Base-by-base conservation (phyloP, 2,888 invertebrate genomes). In the Galerucella nymphaeae region DNA sequence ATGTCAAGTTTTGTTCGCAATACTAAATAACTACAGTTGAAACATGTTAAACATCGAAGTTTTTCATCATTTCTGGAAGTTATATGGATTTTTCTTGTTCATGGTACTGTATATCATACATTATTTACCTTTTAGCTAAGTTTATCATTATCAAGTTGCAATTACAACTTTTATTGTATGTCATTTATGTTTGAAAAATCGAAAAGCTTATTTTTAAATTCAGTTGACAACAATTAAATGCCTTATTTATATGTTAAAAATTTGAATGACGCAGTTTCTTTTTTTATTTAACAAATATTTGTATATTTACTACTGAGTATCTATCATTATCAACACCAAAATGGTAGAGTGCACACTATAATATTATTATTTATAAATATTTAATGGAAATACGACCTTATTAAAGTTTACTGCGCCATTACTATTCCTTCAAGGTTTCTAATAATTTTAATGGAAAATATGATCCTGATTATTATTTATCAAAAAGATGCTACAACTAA, bases 1-100 rank as follows among this genome's bases (percentile, higher is more conserved):
- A 73, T 76, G 73, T 73, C 71, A 69, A 71, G 53, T 64, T 74
- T 66, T 59, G 57, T 18, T 41, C 45, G n/a, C 50, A 38, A 42
- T 45, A 63, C 20, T 30, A 6, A 48, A 57, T 30, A 48, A 57
- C 23, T 62, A 30, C 61, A 8, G 66, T 50, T 38, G 30, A 66
- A 23, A 14, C 18, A 23, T 55, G 62, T 57, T 64, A n/a, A 66
- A 41, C 14, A 58, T 63, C 63, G 53, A 55, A 62, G 30, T 59
- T 72, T 67, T 58, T 38, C 42, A 42, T 63, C 18, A 48, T 18
- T 68, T 63, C 38, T 67, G 67, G 53, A 61, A 30, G n/a, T 61
- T 66, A n/a, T 50, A 45, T 23, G 53, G 48, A 9, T 38, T 61
- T 58, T 66, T 61, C 23, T 13, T 23, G 13, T 58, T 13, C n/a